phyloP scores from a whole-genome alignment of 2,888 invertebrate species.

The Cheilosia vulpina region DNA sequence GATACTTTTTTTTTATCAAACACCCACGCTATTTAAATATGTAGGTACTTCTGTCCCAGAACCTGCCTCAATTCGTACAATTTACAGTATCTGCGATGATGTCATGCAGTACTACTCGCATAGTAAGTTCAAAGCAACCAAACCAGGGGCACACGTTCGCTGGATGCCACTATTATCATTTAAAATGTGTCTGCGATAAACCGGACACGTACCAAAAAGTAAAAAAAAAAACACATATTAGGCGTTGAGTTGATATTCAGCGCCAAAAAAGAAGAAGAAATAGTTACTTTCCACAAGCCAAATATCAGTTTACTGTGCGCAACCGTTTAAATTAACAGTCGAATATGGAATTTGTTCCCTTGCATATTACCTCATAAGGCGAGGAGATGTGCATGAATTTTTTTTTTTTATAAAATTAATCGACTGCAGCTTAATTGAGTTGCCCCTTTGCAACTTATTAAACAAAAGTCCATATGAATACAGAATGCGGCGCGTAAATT shows the following conservation, averaged over 20 bases:
- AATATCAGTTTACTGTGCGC: constrained; percentile 6
- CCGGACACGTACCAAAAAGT: constrained; percentile 29
- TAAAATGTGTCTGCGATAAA: constrained; percentile 32
- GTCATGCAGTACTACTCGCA: constrained; percentile 26
- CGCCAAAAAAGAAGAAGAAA: constrained; percentile 7
- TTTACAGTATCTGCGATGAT: constrained; percentile 45
- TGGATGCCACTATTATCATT: constrained; percentile 31
- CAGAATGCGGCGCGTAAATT: neutral
- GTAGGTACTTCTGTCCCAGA: constrained; percentile 24
- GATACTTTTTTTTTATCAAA: neutral
- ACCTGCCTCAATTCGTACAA: constrained; percentile 52
- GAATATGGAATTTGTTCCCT: constrained; percentile 19
- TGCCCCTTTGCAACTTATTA: constrained; percentile 5
- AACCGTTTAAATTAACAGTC: constrained; percentile 29
- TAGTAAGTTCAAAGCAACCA: constrained; percentile 24
- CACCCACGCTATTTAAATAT: constrained; percentile 7
- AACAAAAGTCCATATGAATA: constrained; percentile 9
- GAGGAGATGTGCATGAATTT: constrained; percentile 1
- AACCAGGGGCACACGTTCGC: constrained; percentile 17
- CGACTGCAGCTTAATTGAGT: constrained; percentile 19
- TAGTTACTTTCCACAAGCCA: constrained; percentile 11
- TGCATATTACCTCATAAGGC: constrained; percentile 15
- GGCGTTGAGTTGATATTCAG: neutral
- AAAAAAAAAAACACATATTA: constrained; percentile 2
- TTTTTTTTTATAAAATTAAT: constrained; percentile 1